Evolutionary conservation across 2,113 vertebrate species (phyloP), one percentile per base, ranked within the genome.

Genomic region (Petaurus breviceps): DNA sequence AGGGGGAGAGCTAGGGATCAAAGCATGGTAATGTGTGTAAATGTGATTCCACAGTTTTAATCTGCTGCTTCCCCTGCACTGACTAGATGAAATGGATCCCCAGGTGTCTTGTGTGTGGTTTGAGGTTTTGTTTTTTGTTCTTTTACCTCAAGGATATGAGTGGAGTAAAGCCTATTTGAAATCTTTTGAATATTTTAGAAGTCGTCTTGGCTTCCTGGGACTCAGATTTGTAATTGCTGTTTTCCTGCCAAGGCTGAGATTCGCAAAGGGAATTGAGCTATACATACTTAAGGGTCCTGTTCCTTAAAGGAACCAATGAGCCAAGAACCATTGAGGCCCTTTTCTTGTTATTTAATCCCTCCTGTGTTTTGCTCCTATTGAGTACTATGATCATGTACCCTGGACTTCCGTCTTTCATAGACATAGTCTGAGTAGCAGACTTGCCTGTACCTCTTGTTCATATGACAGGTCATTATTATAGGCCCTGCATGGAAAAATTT

Each of bases 351-450:
- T 54, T n/a, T 2, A 10, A 31, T 84, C n/a, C 90, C 43, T 23
- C 46, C 24, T 90, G 23, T 47, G 89, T 46, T 46, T 50, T 8
- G 24, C 46, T 28, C 47, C 26, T 2, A 46, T 8, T 28, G 89
- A 90, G 26, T 47, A 50, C 28, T 90, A 1, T 90, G 47, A 43
- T 84, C n/a, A 43, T 84, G 68, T 37, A 23, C n/a, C 31, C 53
- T 92, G 49, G 61, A 16, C 22, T 1, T 51, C n/a, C 0, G 0
- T 89, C 51, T n/a, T 55, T 52, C 47, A 77, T 26, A 0, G 0
- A 7, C 25, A 31, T 22, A 8, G 55, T 37, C 7, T 24, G 24
- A 16, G 8, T 0, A 0, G 2, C 22, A 25, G 0, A 26, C 51
- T 84, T 37, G 28, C 28, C 89, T 4, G 5, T 1, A 0, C 26